These are phyloP conservation scores for Polypterus senegalus DNA, from an alignment of 2,113 vertebrate species.

Conservation along the genomic window DNA sequence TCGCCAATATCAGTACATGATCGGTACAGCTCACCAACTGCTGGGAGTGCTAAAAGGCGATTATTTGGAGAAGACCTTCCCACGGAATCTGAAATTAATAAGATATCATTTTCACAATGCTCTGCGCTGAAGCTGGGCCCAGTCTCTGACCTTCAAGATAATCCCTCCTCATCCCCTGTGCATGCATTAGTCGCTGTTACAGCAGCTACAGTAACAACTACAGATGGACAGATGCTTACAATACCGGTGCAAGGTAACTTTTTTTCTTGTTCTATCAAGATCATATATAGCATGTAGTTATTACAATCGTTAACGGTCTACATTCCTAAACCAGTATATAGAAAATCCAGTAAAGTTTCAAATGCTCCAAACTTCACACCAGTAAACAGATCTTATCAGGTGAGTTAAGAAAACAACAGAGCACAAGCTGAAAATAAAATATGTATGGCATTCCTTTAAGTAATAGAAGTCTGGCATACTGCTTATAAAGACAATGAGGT, in stretches of 20 bases:
- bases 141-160: slow-evolving; percentile 25
- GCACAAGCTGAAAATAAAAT: too few relatives aligned
- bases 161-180: slow-evolving; percentile 41
- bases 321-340: too few relatives aligned
- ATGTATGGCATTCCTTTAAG: too few relatives aligned
- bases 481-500: too few relatives aligned
- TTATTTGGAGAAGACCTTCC: slow-evolving; percentile 81
- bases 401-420: too few relatives aligned
- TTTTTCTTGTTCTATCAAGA: too few relatives aligned
- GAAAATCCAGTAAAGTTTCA: too few relatives aligned
- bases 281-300: too few relatives aligned
- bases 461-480: too few relatives aligned
- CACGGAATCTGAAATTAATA: slow-evolving; percentile 42
- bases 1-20: slow-evolving; percentile 77
- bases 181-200: slow-evolving; percentile 60
- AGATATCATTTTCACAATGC: slow-evolving; percentile 35
- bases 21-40: slow-evolving; percentile 83
- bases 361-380: too few relatives aligned
- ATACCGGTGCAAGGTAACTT: slow-evolving; percentile 67
- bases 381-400: too few relatives aligned
- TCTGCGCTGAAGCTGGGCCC: slow-evolving; percentile 47
- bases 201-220: slow-evolving; percentile 34
- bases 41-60: slow-evolving; percentile 85
- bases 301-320: too few relatives aligned
- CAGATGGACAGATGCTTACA: slow-evolving; percentile 55